Conservation (phyloP, 2,113 vertebrate genomes). For the Nannospalax galili region DNA sequence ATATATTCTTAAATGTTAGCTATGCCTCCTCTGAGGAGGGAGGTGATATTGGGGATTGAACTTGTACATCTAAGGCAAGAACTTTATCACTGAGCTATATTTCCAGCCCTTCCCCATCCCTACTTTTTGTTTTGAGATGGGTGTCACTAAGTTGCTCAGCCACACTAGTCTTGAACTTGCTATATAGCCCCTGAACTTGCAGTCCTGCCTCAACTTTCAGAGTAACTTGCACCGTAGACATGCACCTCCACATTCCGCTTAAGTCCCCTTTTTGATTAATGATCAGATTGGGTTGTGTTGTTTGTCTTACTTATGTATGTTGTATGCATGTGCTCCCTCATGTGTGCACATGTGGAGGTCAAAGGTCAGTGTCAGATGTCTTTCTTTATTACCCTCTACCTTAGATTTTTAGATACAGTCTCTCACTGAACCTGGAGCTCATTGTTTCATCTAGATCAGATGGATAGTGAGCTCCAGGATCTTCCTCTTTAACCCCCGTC, state of each 20-base stretch:
- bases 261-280: not conserved
- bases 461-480: not conserved
- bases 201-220: too few species aligned
- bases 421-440: not conserved
- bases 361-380: rapidly evolving
- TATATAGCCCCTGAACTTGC: not conserved
- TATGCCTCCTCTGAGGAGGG: not conserved
- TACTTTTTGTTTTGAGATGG: not conserved
- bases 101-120: not conserved
- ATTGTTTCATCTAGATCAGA: not conserved
- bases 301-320: not conserved
- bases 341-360: not conserved
- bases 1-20: not conserved
- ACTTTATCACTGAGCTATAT: not conserved
- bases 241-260: too few species aligned
- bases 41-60: not conserved
- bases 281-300: not conserved
- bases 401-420: not conserved
- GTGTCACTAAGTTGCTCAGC: not conserved
- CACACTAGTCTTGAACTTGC: not conserved
- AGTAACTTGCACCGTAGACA: not conserved
- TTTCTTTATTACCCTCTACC: not conserved
- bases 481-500: too few species aligned
- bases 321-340: not conserved
- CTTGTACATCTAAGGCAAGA: not conserved